A percentile compares a stretch with the other conserved stretches of the same genome.
phyloP scores from a whole-genome alignment of 1,140 invertebrate species.

The Neodiprion lecontei region DNA sequence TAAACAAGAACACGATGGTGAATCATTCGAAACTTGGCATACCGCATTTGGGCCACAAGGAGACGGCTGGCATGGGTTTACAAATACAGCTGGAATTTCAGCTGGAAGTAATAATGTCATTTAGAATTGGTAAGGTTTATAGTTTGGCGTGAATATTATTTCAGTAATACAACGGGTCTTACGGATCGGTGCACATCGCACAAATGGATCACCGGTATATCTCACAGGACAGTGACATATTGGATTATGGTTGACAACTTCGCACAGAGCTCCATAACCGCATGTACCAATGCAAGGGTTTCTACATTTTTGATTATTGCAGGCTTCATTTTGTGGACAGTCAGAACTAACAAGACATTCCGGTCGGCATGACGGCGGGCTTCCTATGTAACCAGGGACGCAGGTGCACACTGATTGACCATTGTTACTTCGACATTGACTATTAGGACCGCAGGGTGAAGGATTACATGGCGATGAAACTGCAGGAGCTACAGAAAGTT shows the following conservation, averaged over 20 bases:
- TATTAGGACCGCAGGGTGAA: conserved; percentile 77
- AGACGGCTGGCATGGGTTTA: conserved; percentile 72
- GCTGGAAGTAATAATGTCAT: conserved; percentile 13
- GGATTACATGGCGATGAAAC: conserved; percentile 69
- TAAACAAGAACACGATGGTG: conserved; percentile 73
- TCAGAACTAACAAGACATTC: conserved; percentile 62
- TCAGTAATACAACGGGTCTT: conserved; percentile 30
- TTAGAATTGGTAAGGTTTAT: conserved; percentile 10
- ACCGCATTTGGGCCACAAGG: conserved; percentile 79
- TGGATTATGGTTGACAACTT: conserved; percentile 57
- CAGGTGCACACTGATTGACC: conserved; percentile 68
- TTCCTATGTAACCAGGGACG: conserved; percentile 67
- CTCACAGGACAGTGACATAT: conserved; percentile 66
- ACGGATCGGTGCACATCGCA: conserved; percentile 45
- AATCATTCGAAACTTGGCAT: conserved; percentile 68
- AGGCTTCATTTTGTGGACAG: conserved; percentile 49
- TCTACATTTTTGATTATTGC: conserved; percentile 55
- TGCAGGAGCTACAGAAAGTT: conserved; percentile 37
- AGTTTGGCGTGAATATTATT: conserved; percentile 12
- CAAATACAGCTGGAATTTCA: conserved; percentile 41
- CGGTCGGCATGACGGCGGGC: conserved; percentile 68
- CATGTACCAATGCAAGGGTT: conserved; percentile 56
- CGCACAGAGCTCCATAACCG: conserved; percentile 54
- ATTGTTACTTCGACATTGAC: conserved; percentile 71
- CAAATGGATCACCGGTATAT: conserved; percentile 70